Conservation (phyloP, 2,888 invertebrate genomes). For the Galeruca laticollis region DNA sequence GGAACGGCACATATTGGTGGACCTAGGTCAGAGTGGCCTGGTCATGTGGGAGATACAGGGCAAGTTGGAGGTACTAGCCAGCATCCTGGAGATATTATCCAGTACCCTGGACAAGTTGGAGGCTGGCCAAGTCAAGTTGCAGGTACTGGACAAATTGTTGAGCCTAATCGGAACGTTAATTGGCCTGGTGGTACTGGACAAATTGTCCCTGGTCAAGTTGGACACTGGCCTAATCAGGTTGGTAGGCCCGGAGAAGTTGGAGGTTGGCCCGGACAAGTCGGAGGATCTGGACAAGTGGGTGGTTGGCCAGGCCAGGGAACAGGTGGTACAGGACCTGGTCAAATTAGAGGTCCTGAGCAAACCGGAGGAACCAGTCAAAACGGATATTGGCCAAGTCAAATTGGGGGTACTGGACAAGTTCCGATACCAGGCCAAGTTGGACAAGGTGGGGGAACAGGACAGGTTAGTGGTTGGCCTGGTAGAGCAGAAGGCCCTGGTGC, state of each 20-base stretch:
- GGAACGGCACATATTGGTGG: constrained; percentile 22
- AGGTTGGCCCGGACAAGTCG: constrained; percentile 20
- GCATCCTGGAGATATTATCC: constrained; percentile 24
- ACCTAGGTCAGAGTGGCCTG: too few relatives aligned
- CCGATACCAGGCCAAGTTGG: background rate
- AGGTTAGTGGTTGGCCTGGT: constrained; percentile 25
- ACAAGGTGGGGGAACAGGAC: constrained; percentile 22
- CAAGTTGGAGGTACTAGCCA: constrained; percentile 13
- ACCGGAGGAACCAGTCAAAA: constrained; percentile 25
- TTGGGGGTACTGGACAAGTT: constrained; percentile 16
- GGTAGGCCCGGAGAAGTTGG: constrained; percentile 24
- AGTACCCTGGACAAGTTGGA: constrained; percentile 42
- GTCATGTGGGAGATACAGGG: constrained; percentile 27
- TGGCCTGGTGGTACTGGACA: constrained; percentile 28
- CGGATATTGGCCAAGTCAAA: constrained; percentile 32
- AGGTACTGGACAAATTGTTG: constrained; percentile 32
- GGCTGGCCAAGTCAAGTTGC: constrained; percentile 31
- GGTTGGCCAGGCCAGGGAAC: constrained; percentile 23
- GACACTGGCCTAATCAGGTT: constrained; percentile 28
- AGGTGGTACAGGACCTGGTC: constrained; percentile 20
- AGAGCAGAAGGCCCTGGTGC: constrained; percentile 15
- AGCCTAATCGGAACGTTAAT: constrained; percentile 24
- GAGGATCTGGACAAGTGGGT: constrained; percentile 36
- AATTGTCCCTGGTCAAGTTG: constrained; percentile 31
- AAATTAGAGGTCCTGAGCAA: constrained; percentile 17